Percentiles rank a stretch among this genome's conserved stretches.
These are phyloP conservation scores for Sarcophilus harrisii DNA, from an alignment of 2,797 vertebrate species.

Conservation along the genomic window DNA sequence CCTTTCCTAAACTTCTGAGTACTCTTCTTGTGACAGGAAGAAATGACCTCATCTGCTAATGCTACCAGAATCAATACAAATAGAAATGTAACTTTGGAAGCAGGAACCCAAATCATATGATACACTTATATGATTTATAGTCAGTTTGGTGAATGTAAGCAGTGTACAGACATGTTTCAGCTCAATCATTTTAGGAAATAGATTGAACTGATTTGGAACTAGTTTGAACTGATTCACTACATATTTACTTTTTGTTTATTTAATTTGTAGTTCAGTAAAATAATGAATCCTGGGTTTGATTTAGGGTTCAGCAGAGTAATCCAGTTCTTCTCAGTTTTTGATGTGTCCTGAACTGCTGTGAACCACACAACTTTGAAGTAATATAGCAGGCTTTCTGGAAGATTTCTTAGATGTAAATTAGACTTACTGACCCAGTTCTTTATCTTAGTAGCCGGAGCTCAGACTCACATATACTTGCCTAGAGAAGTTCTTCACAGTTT, in stretches of 20 bases:
- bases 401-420: background rate
- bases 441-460: slow-evolving; percentile 60
- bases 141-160: background rate
- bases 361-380: background rate
- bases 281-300: background rate
- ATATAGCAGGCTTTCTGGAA: background rate
- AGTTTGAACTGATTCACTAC: slow-evolving; percentile 20
- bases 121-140: slow-evolving; percentile 30
- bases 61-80: slow-evolving; percentile 32
- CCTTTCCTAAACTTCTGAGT: slow-evolving; percentile 38
- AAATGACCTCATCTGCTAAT: background rate
- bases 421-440: background rate
- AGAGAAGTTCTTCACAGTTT: slow-evolving; percentile 43
- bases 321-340: background rate
- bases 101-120: slow-evolving; percentile 17
- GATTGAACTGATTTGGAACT: too few species aligned
- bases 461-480: slow-evolving; percentile 45
- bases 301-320: background rate
- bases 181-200: slow-evolving; percentile 48
- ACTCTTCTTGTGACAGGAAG: slow-evolving; percentile 37
- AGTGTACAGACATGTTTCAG: background rate
- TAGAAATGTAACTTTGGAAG: slow-evolving; percentile 33
- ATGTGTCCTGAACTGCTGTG: background rate
- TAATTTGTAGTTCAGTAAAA: background rate
- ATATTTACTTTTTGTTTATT: background rate